Percentiles rank a stretch among this genome's conserved stretches.
Conservation (phyloP, 2,888 invertebrate genomes). For the Panopea generosa region DNA sequence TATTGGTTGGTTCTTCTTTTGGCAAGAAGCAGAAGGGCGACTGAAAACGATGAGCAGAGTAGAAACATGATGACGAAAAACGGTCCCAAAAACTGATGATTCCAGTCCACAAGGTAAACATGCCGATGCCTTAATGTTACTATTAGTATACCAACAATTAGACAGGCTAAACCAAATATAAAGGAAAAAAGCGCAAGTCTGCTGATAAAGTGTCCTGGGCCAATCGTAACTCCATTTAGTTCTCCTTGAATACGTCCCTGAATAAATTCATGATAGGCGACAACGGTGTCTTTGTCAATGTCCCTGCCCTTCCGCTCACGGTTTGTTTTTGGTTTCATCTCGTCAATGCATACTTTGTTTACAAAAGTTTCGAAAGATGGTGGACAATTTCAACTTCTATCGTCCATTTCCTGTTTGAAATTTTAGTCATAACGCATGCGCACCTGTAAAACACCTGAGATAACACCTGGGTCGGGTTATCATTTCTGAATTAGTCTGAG, state of each 20-base stretch:
- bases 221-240: conserved; percentile 75
- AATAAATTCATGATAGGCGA: conserved; percentile 78
- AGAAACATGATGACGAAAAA: conserved; percentile 76
- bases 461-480: conserved; percentile 34
- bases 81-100: conserved; percentile 76
- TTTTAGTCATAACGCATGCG: conserved; percentile 67
- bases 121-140: conserved; percentile 74
- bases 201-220: conserved; percentile 72
- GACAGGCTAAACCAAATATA: conserved; percentile 62
- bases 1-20: conserved; percentile 74
- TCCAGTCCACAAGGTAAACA: conserved; percentile 78
- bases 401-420: conserved; percentile 40
- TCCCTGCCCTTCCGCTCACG: conserved; percentile 60
- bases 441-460: conserved; percentile 58
- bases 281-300: conserved; percentile 79
- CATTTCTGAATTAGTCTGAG: not conserved
- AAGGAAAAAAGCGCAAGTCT: conserved; percentile 60
- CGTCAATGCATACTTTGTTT: conserved; percentile 16
- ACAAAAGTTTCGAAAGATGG: conserved; percentile 42
- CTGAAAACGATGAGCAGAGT: conserved; percentile 67
- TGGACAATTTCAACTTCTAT: conserved; percentile 33
- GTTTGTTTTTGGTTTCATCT: conserved; percentile 55
- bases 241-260: conserved; percentile 75
- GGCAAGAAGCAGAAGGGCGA: conserved; percentile 70
- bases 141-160: conserved; percentile 73